Percentiles rank a stretch among this genome's conserved stretches.
These are phyloP conservation scores for Glyphotaelius pellucidus DNA, from an alignment of 2,888 invertebrate genomes.

Conservation along the genomic window DNA sequence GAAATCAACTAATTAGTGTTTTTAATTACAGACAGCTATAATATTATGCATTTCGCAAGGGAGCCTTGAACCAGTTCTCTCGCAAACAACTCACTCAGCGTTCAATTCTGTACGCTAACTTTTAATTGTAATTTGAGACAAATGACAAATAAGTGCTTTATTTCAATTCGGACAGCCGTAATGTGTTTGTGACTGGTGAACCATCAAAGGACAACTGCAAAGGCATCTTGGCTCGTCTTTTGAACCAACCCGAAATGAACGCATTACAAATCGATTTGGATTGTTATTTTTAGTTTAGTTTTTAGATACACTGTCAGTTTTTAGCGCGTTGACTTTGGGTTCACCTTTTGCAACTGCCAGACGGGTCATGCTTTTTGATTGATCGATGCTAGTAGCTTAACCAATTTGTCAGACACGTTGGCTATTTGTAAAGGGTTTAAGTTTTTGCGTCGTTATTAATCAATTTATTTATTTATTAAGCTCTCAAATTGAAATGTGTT, in stretches of 20 bases:
- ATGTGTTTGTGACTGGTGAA: not conserved
- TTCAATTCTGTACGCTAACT: not conserved
- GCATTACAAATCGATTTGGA: slow-evolving; percentile 7
- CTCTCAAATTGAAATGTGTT: not conserved
- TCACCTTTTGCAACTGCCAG: slow-evolving; percentile 22
- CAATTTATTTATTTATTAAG: not conserved
- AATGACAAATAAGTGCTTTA: slow-evolving; percentile 27
- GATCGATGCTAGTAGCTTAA: slow-evolving; percentile 25
- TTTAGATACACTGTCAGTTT: slow-evolving; percentile 4
- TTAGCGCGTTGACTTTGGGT: slow-evolving; percentile 35
- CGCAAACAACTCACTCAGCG: not conserved
- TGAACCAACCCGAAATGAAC: not conserved
- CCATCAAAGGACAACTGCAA: not conserved
- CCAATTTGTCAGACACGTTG: slow-evolving; percentile 25
- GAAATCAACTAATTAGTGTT: not conserved
- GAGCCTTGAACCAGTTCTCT: not conserved
- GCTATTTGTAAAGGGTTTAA: not conserved
- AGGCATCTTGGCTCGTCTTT: not conserved
- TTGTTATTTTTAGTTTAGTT: not conserved
- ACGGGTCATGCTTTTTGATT: slow-evolving; percentile 35
- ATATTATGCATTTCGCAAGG: not conserved
- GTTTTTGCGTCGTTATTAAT: not conserved
- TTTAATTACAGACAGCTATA: not conserved
- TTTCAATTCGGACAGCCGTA: not conserved
- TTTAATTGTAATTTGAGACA: slow-evolving; percentile 35